Percentiles rank a stretch among this genome's conserved stretches.
These are phyloP conservation scores for Cinara cedri DNA, from an alignment of 2,888 invertebrate genomes.

Conservation along the genomic window DNA sequence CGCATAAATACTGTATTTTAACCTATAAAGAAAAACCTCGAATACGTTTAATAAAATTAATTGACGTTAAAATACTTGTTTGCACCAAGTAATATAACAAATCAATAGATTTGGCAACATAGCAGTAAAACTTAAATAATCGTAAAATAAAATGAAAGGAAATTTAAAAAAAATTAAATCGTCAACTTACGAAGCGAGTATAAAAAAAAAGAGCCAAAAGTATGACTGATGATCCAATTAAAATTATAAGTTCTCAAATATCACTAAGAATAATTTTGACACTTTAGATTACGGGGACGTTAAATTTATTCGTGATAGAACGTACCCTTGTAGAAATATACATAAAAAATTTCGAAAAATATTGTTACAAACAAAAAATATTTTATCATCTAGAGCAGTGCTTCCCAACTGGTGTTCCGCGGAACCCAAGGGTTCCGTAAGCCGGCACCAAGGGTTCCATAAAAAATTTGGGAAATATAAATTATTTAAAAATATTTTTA, in stretches of 20 bases:
- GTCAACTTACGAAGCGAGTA: background rate
- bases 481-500: too few relatives aligned
- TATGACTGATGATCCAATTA: background rate
- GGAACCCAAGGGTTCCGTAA: too few relatives aligned
- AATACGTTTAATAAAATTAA: too few relatives aligned
- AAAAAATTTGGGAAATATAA: too few relatives aligned
- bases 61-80: background rate
- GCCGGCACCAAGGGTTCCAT: too few relatives aligned
- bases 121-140: background rate
- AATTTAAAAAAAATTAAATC: background rate
- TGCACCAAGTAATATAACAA: background rate
- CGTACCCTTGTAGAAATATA: too few relatives aligned
- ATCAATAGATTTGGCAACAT: background rate
- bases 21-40: background rate
- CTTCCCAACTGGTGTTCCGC: too few relatives aligned
- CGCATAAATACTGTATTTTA: background rate
- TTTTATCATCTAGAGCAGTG: background rate
- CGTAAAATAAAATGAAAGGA: background rate
- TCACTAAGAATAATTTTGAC: constrained; percentile 2
- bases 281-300: background rate
- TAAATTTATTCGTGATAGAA: background rate
- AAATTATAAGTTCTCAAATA: background rate
- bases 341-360: too few relatives aligned
- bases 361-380: background rate
- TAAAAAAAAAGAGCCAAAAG: background rate